phyloP scores from a whole-genome alignment of 23 tunicate genomes.

The Styela plicata region DNA sequence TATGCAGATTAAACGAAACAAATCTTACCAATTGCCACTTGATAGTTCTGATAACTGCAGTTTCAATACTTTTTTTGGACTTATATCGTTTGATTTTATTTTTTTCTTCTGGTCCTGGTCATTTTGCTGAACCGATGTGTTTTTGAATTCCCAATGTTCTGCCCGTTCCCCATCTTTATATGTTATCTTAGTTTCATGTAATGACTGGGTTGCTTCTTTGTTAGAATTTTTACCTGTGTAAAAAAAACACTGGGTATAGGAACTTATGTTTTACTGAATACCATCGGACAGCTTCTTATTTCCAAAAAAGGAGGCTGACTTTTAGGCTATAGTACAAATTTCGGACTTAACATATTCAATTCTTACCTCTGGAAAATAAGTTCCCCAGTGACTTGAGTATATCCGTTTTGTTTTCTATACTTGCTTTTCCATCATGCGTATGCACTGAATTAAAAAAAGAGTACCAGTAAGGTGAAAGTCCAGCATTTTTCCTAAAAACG shows the following conservation, averaged over 20 bases:
- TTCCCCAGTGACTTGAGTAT: not conserved
- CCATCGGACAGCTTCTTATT: too few relatives aligned
- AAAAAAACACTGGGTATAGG: too few relatives aligned
- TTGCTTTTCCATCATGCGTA: not conserved
- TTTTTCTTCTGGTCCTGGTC: not conserved
- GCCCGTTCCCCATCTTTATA: conserved; percentile 7
- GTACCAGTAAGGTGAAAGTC: too few relatives aligned
- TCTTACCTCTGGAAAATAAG: not conserved
- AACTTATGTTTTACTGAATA: too few relatives aligned
- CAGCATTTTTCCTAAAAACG: too few relatives aligned
- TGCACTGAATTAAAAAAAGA: not conserved
- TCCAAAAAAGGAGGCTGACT: too few relatives aligned
- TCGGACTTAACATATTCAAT: too few relatives aligned
- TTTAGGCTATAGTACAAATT: too few relatives aligned
- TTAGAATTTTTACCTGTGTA: not conserved
- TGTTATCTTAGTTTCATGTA: not conserved
- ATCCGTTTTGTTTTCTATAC: not conserved
- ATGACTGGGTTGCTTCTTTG: not conserved
- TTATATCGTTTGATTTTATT: not conserved
- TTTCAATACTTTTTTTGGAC: conserved; percentile 7
- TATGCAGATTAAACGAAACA: not conserved
- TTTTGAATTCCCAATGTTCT: conserved; percentile 10
- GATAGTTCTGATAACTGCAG: not conserved
- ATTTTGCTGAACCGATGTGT: not conserved
- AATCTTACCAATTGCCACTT: not conserved